phyloP scores from a whole-genome alignment of 2,888 invertebrate species.

The Chymomyza fuscimana region DNA sequence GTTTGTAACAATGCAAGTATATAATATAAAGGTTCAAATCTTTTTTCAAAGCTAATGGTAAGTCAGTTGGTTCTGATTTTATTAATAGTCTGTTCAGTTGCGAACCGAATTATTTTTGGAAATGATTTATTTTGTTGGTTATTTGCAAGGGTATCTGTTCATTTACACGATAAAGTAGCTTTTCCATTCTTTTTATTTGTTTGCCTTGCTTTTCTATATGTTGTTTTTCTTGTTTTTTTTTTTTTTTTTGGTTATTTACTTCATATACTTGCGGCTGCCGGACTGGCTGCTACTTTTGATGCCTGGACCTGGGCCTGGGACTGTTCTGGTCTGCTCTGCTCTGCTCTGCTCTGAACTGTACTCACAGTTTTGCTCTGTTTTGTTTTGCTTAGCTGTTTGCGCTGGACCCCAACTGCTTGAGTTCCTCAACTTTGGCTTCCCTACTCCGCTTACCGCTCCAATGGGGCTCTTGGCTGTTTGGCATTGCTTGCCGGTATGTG shows the following conservation, averaged over 20 bases:
- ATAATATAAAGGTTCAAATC: too few relatives aligned
- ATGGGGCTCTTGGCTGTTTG: neutral
- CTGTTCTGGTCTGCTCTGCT: too few relatives aligned
- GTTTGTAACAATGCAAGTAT: too few relatives aligned
- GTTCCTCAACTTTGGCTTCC: neutral
- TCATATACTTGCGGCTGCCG: constrained; percentile 5
- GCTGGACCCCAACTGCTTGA: constrained; percentile 21
- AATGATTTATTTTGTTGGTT: too few relatives aligned
- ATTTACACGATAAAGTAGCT: neutral
- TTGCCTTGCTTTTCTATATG: constrained; percentile 9
- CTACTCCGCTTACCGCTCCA: neutral
- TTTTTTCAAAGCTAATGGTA: too few relatives aligned
- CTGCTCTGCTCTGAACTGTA: neutral
- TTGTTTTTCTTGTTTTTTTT: constrained; percentile 11
- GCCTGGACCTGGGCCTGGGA: too few relatives aligned
- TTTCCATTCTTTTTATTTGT: constrained; percentile 24
- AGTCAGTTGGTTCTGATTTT: too few relatives aligned
- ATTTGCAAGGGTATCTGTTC: neutral
- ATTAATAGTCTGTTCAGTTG: too few relatives aligned
- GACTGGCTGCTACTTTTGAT: constrained; percentile 19
- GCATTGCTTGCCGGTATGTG: neutral
- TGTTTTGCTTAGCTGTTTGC: constrained; percentile 29
- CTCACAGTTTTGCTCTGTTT: constrained; percentile 28
- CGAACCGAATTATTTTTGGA: too few relatives aligned
- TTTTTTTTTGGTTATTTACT: constrained; percentile 15